phyloP scores from a whole-genome alignment of 2,797 vertebrate species.

The Pitangus sulphuratus region DNA sequence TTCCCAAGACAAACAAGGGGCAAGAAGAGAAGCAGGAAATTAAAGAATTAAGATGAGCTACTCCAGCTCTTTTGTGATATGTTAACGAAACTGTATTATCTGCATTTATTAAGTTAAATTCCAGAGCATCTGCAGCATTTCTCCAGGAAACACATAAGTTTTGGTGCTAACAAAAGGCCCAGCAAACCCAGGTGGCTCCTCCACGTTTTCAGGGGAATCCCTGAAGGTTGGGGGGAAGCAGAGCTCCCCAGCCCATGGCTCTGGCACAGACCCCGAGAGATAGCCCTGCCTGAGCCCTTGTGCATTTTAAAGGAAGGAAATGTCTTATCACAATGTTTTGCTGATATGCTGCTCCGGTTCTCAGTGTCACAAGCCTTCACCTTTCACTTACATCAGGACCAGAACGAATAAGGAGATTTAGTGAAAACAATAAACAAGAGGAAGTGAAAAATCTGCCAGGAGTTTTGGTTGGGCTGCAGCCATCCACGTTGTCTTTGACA shows the following conservation, averaged over 20 bases:
- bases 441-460: neutral
- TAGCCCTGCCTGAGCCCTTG: neutral
- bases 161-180: neutral
- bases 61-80: constrained; percentile 45
- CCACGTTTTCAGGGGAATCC: neutral
- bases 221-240: neutral
- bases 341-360: neutral
- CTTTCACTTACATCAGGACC: constrained; percentile 58
- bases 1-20: constrained; percentile 10
- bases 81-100: constrained; percentile 53
- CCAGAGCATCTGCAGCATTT: constrained; percentile 51
- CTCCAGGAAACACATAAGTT: constrained; percentile 38
- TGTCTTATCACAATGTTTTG: neutral
- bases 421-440: constrained; percentile 50
- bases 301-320: constrained; percentile 67
- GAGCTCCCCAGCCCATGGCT: fast-evolving
- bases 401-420: neutral
- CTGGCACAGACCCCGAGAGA: neutral
- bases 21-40: constrained; percentile 25
- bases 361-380: constrained; percentile 57
- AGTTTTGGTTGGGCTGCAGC: neutral
- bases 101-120: constrained; percentile 63
- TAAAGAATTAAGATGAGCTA: constrained; percentile 62
- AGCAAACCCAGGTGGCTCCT: neutral
- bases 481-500: neutral